Evolutionary conservation across 2,888 invertebrate genomes (phyloP).

Genomic region (Erebia epiphron): DNA sequence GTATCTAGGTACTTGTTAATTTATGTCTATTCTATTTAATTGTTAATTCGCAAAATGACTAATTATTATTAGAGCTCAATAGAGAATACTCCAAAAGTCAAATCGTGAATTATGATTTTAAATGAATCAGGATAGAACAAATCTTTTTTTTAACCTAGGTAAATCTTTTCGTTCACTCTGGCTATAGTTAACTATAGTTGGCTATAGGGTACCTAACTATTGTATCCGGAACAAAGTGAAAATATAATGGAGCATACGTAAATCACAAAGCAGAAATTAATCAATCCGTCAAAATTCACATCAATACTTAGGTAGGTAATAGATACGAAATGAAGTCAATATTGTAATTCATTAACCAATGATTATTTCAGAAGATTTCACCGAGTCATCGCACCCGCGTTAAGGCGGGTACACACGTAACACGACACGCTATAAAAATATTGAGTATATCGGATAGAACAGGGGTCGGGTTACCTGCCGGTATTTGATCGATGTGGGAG

Average conservation of each 20-base stretch:
- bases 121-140: not conserved
- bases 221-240: too few species aligned
- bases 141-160: too few species aligned
- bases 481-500: conserved; percentile 14
- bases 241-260: too few species aligned
- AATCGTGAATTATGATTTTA: too few species aligned
- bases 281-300: not conserved
- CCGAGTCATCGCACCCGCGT: conserved; percentile 34
- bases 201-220: too few species aligned
- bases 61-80: too few species aligned
- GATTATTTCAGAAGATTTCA: conserved; percentile 27
- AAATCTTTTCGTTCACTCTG: not conserved
- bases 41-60: too few species aligned
- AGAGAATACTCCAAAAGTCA: too few species aligned
- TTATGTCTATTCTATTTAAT: too few species aligned
- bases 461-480: conserved; percentile 7
- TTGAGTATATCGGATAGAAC: conserved; percentile 6
- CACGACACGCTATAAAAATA: conserved; percentile 20
- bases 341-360: conserved; percentile 2
- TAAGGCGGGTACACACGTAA: conserved; percentile 34
- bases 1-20: too few species aligned
- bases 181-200: too few species aligned
- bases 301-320: not conserved
- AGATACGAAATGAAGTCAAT: not conserved
- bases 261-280: not conserved